Conservation (phyloP, 2,113 vertebrate species). For the Loxodonta africana region DNA sequence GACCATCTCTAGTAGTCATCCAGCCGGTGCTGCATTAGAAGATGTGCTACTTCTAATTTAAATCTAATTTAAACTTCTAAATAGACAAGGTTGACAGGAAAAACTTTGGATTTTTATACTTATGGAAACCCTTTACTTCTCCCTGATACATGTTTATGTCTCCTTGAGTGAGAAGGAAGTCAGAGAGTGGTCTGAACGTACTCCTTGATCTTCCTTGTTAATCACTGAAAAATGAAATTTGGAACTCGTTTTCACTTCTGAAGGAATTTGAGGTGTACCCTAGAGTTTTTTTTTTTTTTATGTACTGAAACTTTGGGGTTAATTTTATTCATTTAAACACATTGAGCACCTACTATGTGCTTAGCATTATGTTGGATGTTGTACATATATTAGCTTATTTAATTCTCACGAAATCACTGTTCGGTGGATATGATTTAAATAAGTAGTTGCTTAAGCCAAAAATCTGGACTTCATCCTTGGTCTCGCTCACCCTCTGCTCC, state of each 20-base stretch:
- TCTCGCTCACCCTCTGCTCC: background rate
- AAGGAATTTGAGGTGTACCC: background rate
- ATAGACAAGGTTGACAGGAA: background rate
- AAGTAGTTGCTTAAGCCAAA: background rate
- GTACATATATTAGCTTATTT: background rate
- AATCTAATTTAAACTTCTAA: background rate
- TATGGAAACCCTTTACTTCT: background rate
- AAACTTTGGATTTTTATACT: slow-evolving; percentile 37
- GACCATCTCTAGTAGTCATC: background rate
- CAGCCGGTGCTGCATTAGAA: background rate
- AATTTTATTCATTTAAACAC: background rate
- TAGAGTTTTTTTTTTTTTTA: background rate
- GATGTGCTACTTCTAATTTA: background rate
- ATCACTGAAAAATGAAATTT: background rate
- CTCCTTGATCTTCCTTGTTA: background rate
- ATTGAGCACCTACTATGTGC: background rate
- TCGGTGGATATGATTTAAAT: background rate
- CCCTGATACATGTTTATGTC: background rate
- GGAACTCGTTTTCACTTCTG: slow-evolving; percentile 7
- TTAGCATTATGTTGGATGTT: background rate
- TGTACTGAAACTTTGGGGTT: background rate
- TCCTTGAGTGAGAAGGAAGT: slow-evolving; percentile 21
- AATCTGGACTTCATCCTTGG: background rate
- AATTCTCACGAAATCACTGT: background rate
- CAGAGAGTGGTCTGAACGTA: background rate